Conservation (phyloP, 2,113 vertebrate genomes). For the Dipodomys stephensi region DNA sequence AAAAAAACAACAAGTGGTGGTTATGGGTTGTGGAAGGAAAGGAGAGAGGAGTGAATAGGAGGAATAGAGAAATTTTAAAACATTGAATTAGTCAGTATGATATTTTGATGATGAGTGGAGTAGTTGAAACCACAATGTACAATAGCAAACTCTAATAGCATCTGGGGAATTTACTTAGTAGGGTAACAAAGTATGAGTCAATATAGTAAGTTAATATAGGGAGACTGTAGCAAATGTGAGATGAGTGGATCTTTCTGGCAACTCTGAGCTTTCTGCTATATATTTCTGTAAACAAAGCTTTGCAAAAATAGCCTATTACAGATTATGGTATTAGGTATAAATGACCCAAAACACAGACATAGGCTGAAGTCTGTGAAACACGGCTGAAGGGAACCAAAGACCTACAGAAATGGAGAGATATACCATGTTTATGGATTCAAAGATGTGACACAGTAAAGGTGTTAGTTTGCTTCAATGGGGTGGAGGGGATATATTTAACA, state of each 20-base stretch:
- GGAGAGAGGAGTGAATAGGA: not conserved
- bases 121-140: not conserved
- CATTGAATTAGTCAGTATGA: not conserved
- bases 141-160: not conserved
- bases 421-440: conserved; percentile 36
- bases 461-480: not conserved
- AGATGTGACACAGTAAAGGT: not conserved
- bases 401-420: not conserved
- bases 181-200: not conserved
- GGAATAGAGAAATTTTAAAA: not conserved
- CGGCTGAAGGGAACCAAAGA: not conserved
- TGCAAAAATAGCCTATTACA: not conserved
- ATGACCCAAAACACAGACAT: not conserved
- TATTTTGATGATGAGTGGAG: not conserved
- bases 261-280: not conserved
- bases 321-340: not conserved
- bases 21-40: not conserved
- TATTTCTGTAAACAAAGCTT: not conserved
- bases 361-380: not conserved
- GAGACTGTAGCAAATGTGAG: not conserved
- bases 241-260: not conserved
- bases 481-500: not conserved
- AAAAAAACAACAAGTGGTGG: not conserved
- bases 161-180: not conserved
- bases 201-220: not conserved